These are phyloP conservation scores for Amphiprion ocellaris DNA, from an alignment of 2,113 vertebrate species.

Conservation along the genomic window DNA sequence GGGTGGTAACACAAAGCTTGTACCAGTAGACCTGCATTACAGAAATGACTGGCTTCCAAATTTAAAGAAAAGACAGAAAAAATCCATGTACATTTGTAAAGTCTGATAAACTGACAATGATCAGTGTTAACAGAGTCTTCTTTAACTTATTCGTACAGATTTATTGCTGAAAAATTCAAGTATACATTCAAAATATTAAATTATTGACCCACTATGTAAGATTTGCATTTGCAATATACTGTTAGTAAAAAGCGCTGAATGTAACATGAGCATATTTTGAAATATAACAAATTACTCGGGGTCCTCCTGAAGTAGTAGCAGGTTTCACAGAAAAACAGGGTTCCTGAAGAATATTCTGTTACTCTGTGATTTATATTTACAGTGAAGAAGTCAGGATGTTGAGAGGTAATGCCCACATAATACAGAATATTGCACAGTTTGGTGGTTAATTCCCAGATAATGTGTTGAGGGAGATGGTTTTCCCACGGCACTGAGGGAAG, in stretches of 20 bases:
- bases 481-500: conserved; percentile 10
- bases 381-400: neutral
- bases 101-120: neutral
- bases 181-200: too few relatives aligned
- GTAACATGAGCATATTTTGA: too few relatives aligned
- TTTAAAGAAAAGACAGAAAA: too few relatives aligned
- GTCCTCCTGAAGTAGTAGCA: neutral
- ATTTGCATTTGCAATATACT: too few relatives aligned
- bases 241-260: too few relatives aligned
- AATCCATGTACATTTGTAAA: neutral
- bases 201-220: too few relatives aligned
- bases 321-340: neutral
- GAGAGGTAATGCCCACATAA: conserved; percentile 15
- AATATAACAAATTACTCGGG: too few relatives aligned
- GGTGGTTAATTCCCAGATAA: conserved; percentile 60
- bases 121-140: too few relatives aligned
- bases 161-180: too few relatives aligned
- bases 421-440: conserved; percentile 10
- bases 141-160: too few relatives aligned
- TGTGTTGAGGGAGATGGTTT: conserved; percentile 45
- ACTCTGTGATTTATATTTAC: neutral
- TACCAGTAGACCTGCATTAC: neutral
- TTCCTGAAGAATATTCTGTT: neutral
- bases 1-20: neutral
- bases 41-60: neutral